Conservation (phyloP, 2,888 invertebrate species). For the Euspilapteryx auroguttella region DNA sequence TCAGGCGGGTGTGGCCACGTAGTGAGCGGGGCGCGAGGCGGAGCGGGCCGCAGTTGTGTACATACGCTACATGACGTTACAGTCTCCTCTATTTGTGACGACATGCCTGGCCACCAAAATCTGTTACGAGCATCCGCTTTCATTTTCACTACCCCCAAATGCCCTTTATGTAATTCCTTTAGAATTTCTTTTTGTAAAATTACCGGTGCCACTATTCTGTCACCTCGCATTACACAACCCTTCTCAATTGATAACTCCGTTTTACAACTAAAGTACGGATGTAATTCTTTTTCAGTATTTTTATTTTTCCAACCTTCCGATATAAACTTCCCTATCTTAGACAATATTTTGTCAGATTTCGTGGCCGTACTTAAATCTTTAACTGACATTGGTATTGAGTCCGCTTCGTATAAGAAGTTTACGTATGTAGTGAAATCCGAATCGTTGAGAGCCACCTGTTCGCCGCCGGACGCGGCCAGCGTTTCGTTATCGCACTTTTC, state of each 20-base stretch:
- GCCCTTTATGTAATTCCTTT: slow-evolving; percentile 4
- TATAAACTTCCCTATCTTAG: too few relatives aligned
- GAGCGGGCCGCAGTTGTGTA: slow-evolving; percentile 6
- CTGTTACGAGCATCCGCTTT: slow-evolving; percentile 4
- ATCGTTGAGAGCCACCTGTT: too few relatives aligned
- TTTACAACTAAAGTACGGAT: slow-evolving; percentile 7
- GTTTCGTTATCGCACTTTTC: too few relatives aligned
- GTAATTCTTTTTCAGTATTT: too few relatives aligned
- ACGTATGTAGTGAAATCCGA: too few relatives aligned
- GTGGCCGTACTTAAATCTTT: too few relatives aligned
- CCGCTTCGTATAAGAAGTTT: too few relatives aligned
- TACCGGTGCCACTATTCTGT: slow-evolving; percentile 8
- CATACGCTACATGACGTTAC: slow-evolving; percentile 6
- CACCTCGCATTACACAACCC: slow-evolving; percentile 8
- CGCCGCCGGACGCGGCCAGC: too few relatives aligned
- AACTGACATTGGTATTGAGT: too few relatives aligned
- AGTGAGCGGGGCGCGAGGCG: slow-evolving; percentile 8
- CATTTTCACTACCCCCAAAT: slow-evolving; percentile 6
- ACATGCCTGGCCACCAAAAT: slow-evolving; percentile 9
- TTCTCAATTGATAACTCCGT: slow-evolving; percentile 6
- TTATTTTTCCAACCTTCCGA: too few relatives aligned
- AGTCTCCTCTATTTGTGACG: slow-evolving; percentile 5
- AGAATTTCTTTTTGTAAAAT: background rate
- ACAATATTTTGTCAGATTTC: too few relatives aligned
- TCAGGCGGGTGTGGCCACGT: too few relatives aligned